Evolutionary conservation across 2,113 vertebrate species (phyloP).

Genomic region (Sula dactylatra): DNA sequence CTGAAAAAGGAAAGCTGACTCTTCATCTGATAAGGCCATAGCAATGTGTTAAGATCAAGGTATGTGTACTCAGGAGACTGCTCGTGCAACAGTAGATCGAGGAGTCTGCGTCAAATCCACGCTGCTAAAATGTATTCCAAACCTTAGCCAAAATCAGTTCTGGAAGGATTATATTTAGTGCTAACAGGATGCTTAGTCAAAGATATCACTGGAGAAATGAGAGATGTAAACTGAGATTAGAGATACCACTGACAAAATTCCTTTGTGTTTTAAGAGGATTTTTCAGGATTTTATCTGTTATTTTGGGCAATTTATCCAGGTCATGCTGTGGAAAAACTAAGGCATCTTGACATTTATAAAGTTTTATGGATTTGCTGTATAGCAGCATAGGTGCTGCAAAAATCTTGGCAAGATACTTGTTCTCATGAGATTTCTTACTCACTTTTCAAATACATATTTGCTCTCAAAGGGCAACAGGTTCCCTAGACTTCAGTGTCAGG

Average conservation of each 20-base stretch:
- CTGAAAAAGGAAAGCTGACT: background rate
- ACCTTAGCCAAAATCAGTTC: background rate
- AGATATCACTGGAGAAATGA: background rate
- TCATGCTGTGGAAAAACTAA: background rate
- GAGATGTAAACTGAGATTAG: background rate
- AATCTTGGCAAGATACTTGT: background rate
- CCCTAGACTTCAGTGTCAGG: background rate
- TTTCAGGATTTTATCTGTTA: background rate
- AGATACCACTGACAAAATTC: background rate
- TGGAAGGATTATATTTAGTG: background rate
- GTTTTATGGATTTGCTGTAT: background rate
- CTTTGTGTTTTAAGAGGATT: background rate
- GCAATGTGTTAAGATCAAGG: background rate
- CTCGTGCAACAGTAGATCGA: background rate
- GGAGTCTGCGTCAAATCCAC: background rate
- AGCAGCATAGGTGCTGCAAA: background rate
- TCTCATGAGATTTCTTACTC: background rate
- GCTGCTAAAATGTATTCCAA: background rate
- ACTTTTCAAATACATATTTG: background rate
- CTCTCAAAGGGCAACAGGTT: background rate
- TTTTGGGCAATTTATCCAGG: background rate
- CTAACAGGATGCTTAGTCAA: background rate
- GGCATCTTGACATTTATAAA: background rate
- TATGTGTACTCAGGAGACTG: background rate
- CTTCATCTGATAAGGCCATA: background rate